Conservation (phyloP, 2,113 vertebrate species). For the Anas platyrhynchos region DNA sequence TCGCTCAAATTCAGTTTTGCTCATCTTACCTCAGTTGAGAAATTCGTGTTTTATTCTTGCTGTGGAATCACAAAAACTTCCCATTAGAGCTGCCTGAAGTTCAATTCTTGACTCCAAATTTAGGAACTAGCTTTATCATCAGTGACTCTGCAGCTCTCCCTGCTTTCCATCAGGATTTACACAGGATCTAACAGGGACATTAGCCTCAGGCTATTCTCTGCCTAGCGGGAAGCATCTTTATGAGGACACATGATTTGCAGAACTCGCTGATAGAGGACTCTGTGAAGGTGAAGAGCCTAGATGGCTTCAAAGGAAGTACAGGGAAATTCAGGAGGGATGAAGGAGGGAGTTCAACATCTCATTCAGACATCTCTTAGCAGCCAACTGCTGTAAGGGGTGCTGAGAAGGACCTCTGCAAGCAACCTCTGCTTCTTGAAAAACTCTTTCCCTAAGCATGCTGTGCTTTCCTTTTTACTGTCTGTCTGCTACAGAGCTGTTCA, state of each 20-base stretch:
- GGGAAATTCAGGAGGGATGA: not conserved
- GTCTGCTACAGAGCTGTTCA: not conserved
- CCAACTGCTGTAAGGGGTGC: not conserved
- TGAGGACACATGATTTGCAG: not conserved
- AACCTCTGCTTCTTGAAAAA: not conserved
- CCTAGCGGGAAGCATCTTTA: not conserved
- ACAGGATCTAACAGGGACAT: not conserved
- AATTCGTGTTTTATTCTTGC: not conserved
- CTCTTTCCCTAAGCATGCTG: not conserved
- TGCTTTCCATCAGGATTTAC: not conserved
- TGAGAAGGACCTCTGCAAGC: not conserved
- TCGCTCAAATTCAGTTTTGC: not conserved
- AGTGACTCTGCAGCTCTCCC: not conserved
- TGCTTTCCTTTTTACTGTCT: not conserved
- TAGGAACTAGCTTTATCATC: not conserved
- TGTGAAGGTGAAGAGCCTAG: not conserved
- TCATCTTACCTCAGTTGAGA: not conserved
- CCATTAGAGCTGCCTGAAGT: not conserved
- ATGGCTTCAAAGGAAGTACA: not conserved
- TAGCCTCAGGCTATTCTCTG: not conserved
- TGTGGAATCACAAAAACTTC: not conserved
- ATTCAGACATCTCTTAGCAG: not conserved
- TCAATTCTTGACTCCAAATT: not conserved
- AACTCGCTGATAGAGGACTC: not conserved
- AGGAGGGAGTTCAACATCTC: not conserved